Percentiles rank a stretch among this genome's conserved stretches.
phyloP scores from a whole-genome alignment of 2,797 vertebrate species.

The Petrocephalus sullivani region DNA sequence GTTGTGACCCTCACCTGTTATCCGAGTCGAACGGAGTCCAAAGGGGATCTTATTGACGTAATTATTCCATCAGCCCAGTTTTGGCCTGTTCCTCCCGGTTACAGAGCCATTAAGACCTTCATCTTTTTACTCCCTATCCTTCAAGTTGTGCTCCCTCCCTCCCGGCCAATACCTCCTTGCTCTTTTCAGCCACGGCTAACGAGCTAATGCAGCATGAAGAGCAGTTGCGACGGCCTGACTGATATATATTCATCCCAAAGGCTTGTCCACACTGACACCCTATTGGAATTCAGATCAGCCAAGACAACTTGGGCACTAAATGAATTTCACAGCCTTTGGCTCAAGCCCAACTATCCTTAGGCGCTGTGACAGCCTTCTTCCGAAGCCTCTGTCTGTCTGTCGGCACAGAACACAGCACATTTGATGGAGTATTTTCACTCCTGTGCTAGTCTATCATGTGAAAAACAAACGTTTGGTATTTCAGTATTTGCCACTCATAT shows the following conservation, averaged over 20 bases:
- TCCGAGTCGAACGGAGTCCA: neutral
- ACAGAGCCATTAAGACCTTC: neutral
- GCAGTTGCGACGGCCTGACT: conserved; percentile 27
- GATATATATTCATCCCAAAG: conserved; percentile 15
- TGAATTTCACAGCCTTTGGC: conserved; percentile 28
- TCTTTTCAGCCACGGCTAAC: conserved; percentile 14
- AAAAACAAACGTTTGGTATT: neutral
- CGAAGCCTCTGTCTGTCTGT: neutral
- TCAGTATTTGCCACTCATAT: neutral
- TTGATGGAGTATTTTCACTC: neutral
- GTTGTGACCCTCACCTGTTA: neutral
- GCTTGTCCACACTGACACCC: neutral
- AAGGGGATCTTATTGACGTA: neutral
- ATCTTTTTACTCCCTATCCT: neutral
- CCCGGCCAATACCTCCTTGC: too few relatives aligned
- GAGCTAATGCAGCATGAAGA: conserved; percentile 38
- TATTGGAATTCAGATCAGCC: conserved; percentile 23
- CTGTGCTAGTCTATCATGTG: neutral
- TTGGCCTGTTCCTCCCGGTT: neutral
- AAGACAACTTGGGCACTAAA: conserved; percentile 1
- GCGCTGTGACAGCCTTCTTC: neutral
- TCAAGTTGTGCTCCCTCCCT: neutral
- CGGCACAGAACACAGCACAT: neutral
- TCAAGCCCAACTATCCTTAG: conserved; percentile 12
- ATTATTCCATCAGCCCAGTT: neutral